Evolutionary conservation across 2,113 vertebrate genomes (phyloP).

Genomic region (Trogon surrucura): DNA sequence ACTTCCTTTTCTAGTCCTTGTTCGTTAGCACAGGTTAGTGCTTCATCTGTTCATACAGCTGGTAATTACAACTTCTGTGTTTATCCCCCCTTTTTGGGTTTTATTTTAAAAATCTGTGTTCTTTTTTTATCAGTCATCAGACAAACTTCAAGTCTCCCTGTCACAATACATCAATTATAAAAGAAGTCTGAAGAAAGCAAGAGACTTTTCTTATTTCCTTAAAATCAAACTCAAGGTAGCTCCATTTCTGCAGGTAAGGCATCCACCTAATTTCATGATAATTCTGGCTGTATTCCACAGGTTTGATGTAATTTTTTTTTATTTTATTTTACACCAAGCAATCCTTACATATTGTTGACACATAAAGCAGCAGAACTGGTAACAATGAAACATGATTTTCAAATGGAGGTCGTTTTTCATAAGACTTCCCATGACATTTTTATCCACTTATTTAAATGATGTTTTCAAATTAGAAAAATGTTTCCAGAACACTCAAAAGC

Average conservation of each 20-base stretch:
- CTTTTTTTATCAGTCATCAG: neutral
- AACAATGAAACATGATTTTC: neutral
- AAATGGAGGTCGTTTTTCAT: neutral
- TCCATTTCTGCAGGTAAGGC: neutral
- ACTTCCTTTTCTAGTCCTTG: neutral
- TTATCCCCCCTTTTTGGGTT: neutral
- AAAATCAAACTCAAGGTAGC: neutral
- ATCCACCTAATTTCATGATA: slow-evolving; percentile 37
- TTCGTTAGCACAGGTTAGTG: neutral
- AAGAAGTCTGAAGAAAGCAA: neutral
- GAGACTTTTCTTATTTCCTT: neutral
- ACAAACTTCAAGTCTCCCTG: neutral
- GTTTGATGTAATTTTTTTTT: neutral
- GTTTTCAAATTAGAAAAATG: neutral
- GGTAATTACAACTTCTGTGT: neutral
- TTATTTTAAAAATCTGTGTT: neutral
- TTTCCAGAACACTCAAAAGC: neutral
- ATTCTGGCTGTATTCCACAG: slow-evolving; percentile 37
- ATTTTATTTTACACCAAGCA: slow-evolving; percentile 50
- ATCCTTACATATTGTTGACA: slow-evolving; percentile 58
- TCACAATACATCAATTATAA: neutral
- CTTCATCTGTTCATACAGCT: neutral
- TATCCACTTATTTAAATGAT: neutral
- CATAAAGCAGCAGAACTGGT: slow-evolving; percentile 9
- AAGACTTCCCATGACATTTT: neutral